Percentiles rank a stretch among this genome's conserved stretches.
Conservation (phyloP, 2,888 invertebrate species). For the Coleophora flavipennella region DNA sequence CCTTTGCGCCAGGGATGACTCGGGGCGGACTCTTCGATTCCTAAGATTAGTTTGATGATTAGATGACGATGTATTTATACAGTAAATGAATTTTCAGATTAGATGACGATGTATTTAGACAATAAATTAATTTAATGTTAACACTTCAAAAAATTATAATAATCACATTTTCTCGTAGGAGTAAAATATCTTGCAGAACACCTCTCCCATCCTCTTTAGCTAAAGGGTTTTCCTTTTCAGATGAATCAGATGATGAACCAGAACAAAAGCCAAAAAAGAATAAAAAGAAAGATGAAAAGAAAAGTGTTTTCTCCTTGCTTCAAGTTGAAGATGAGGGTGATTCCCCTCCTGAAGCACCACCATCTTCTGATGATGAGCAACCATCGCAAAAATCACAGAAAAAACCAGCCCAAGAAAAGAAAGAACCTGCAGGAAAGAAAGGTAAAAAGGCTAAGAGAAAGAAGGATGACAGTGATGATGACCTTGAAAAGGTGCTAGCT, state of each 20-base stretch:
- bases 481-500: conserved; percentile 86
- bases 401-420: conserved; percentile 50
- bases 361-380: conserved; percentile 62
- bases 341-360: conserved; percentile 49
- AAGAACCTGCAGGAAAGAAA: conserved; percentile 75
- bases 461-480: conserved; percentile 84
- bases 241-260: conserved; percentile 56
- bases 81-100: no score
- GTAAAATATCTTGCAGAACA: no score
- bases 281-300: conserved; percentile 60
- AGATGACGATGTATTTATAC: no score
- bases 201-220: no score
- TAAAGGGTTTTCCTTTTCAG: conserved; percentile 24
- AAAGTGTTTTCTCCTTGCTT: conserved; percentile 78
- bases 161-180: no score
- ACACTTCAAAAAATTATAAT: no score
- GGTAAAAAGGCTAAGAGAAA: conserved; percentile 81
- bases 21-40: no score
- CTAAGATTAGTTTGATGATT: no score
- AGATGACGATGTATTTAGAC: no score
- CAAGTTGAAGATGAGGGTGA: conserved; percentile 77
- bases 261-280: conserved; percentile 52
- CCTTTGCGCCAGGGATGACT: no score
- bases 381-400: conserved; percentile 44
- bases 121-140: no score